phyloP scores from a whole-genome alignment of 1,140 invertebrate species.

The Fopius arisanus region DNA sequence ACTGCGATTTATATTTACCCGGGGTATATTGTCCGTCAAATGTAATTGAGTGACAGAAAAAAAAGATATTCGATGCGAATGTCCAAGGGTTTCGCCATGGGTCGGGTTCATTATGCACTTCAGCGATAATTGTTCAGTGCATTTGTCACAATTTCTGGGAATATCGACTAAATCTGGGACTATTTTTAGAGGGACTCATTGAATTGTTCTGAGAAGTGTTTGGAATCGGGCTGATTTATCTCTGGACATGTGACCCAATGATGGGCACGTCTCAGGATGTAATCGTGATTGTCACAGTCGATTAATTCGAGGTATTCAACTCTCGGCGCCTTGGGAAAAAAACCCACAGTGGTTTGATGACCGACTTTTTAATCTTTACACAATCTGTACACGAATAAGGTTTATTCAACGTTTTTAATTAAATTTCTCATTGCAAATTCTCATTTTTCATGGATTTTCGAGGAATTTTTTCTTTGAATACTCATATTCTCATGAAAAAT shows the following conservation, averaged over 20 bases:
- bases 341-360: no score
- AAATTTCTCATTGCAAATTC: no score
- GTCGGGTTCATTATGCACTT: no score
- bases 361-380: no score
- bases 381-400: no score
- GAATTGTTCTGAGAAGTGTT: background rate
- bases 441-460: no score
- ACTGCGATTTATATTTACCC: background rate
- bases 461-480: no score
- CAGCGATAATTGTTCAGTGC: background rate
- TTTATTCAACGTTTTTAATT: no score
- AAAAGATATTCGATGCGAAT: background rate
- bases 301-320: constrained; percentile 33
- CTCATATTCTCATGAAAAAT: no score
- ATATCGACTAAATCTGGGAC: background rate
- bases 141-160: background rate
- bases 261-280: constrained; percentile 26
- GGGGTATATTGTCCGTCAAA: background rate
- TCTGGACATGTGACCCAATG: background rate
- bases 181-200: background rate
- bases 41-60: background rate
- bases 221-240: background rate
- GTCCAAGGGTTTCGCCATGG: background rate
- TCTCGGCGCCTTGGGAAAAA: background rate
- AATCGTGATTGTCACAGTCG: constrained; percentile 35